These are phyloP conservation scores for Heliocidaris tuberculata DNA, from an alignment of 35 echinoderm and acorn worm genomes.

Conservation along the genomic window DNA sequence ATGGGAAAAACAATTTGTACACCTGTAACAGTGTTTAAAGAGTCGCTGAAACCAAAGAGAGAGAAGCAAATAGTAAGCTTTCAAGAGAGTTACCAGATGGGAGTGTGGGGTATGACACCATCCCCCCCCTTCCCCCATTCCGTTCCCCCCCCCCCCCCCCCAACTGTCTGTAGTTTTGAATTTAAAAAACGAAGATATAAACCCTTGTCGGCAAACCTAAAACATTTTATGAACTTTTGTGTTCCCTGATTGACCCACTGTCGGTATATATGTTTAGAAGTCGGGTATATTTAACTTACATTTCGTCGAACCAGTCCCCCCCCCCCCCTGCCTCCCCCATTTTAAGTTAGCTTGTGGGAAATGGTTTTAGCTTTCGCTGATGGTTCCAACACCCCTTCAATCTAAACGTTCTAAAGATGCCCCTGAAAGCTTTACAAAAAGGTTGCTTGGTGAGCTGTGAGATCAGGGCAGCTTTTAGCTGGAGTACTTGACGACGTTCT, in stretches of 20 bases:
- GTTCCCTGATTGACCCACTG: not conserved
- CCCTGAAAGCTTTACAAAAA: not conserved
- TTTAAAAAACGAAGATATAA: no score
- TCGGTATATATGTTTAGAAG: not conserved
- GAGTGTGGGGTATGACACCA: not conserved
- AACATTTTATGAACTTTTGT: not conserved
- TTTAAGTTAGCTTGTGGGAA: not conserved
- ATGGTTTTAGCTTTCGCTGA: not conserved
- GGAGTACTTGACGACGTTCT: not conserved
- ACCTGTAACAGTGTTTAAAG: not conserved
- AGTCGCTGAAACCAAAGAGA: not conserved
- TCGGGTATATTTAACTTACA: not conserved
- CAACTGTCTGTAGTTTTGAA: no score
- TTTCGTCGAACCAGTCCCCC: no score
- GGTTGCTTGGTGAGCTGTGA: not conserved
- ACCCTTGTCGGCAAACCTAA: not conserved
- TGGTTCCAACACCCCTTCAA: no score
- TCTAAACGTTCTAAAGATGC: not conserved
- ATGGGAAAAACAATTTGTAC: slow-evolving; percentile 6
- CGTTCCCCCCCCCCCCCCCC: not conserved
- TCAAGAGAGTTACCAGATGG: not conserved
- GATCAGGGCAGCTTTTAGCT: not conserved
- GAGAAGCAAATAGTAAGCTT: not conserved
- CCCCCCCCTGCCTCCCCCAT: not conserved
- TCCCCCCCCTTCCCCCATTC: not conserved